Conservation (phyloP, 2,797 vertebrate genomes). For the Morus bassanus region DNA sequence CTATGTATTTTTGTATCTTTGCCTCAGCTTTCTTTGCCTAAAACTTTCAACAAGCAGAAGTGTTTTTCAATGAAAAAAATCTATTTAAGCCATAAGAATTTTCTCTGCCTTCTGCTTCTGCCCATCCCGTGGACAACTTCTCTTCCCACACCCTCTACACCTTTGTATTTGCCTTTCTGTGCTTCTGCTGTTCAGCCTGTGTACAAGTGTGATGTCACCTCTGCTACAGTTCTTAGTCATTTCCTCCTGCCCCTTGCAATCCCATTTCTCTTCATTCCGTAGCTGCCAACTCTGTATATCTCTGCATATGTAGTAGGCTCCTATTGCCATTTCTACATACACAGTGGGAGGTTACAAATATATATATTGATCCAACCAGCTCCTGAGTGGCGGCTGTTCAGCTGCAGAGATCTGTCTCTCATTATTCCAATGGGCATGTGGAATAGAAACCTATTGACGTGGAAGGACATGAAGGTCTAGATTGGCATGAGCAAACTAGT, state of each 20-base stretch:
- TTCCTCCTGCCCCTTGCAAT: slow-evolving; percentile 10
- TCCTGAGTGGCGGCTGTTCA: neutral
- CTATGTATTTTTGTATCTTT: neutral
- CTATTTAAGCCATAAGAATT: neutral
- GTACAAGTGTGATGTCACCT: neutral
- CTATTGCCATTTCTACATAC: neutral
- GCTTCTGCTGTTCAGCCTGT: neutral
- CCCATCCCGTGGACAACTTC: neutral
- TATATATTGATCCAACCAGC: neutral
- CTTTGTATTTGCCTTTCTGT: neutral
- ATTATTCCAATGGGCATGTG: neutral
- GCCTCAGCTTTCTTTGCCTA: neutral
- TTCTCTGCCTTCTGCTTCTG: neutral
- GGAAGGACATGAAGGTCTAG: neutral
- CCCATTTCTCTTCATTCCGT: neutral
- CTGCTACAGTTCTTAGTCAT: neutral
- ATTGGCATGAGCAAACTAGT: neutral
- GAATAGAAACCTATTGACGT: neutral
- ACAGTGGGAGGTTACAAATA: neutral
- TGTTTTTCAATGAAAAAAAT: neutral
- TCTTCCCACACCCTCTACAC: neutral
- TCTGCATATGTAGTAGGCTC: neutral
- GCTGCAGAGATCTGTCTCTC: neutral
- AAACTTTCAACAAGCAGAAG: neutral
- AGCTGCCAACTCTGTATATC: neutral